Conservation (phyloP, 1,140 invertebrate species). For the Ostrea edulis region DNA sequence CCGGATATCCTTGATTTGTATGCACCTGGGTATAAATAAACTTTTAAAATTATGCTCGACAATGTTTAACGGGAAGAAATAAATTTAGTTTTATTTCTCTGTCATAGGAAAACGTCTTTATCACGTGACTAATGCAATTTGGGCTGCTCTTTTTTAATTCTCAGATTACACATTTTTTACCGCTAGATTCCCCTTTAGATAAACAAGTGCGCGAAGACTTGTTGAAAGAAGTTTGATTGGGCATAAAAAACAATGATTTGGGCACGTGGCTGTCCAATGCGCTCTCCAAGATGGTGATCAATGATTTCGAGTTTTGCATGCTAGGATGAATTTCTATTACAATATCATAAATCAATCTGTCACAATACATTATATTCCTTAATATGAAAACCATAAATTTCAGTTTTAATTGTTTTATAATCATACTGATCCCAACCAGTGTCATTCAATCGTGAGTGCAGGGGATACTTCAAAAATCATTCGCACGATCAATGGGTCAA, state of each 20-base stretch:
- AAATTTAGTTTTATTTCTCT: not conserved
- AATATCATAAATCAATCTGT: not conserved
- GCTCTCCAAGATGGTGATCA: not conserved
- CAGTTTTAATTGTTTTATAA: not conserved
- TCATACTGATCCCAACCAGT: too few species aligned
- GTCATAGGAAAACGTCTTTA: not conserved
- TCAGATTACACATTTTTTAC: not conserved
- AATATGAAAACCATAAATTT: not conserved
- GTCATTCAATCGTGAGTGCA: too few species aligned
- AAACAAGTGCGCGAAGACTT: not conserved
- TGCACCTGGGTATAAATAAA: not conserved
- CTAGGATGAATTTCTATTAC: not conserved
- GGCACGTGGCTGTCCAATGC: not conserved
- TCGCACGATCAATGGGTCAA: too few species aligned
- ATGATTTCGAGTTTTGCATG: not conserved
- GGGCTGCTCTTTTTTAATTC: not conserved
- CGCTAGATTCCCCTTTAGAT: not conserved
- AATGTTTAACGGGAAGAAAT: not conserved
- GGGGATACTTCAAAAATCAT: too few species aligned
- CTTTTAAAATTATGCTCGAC: not conserved
- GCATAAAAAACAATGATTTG: not conserved
- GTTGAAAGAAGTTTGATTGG: constrained; percentile 21
- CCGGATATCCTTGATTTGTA: not conserved
- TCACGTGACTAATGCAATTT: not conserved
- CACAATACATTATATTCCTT: not conserved